Evolutionary conservation across 37 sponge, comb jelly and placozoan species (phyloP), one percentile per base, ranked within the genome.

Genomic region (Geodia barretti): DNA sequence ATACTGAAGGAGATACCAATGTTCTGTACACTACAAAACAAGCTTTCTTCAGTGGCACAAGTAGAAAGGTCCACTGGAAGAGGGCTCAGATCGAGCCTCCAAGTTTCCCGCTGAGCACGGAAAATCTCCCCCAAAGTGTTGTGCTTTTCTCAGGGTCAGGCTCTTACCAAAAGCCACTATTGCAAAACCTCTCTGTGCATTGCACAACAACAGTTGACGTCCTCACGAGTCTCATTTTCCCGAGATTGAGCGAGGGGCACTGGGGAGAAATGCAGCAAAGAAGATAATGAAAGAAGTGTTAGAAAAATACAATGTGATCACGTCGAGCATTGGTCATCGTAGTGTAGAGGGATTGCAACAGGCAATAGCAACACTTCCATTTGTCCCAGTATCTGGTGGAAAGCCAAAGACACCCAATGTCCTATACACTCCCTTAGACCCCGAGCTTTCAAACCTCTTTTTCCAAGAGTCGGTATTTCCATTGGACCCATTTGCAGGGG

Each of bases 381-480:
- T 81, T 36, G 4, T 81, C n/a, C 37, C 41, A 26, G 42, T 8
- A 0, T 24, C 9, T 64, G 20, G 1, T 28, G 37, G 41, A 24
- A 69, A 7, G n/a, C 76, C 59, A 26, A 83, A 68, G 62, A 26
- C 70, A 65, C 85, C 77, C 63, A 70, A 40, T 2, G 60, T 33
- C 17, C 76, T 84, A 23, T 84, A 59, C 68, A 77, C 76, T 60
- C 77, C 77, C 37, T 68, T 39, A 26, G 34, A 47, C 60, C 0
- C 35, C 31, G 70, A 70, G 8, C 70, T 84, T 26, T 23, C 24
- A 30, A 29, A 39, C 7, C 72, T 84, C 1, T 84, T 47, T 42
- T 29, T 70, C 24, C 62, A 61, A 19, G 62, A 77, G 34, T 58
- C 59, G 24, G 77, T 77, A 4, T 84, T 84, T 69, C 85, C 85